These are phyloP conservation scores for Prosapia bicincta DNA, from an alignment of 2,888 invertebrate species.

Conservation along the genomic window DNA sequence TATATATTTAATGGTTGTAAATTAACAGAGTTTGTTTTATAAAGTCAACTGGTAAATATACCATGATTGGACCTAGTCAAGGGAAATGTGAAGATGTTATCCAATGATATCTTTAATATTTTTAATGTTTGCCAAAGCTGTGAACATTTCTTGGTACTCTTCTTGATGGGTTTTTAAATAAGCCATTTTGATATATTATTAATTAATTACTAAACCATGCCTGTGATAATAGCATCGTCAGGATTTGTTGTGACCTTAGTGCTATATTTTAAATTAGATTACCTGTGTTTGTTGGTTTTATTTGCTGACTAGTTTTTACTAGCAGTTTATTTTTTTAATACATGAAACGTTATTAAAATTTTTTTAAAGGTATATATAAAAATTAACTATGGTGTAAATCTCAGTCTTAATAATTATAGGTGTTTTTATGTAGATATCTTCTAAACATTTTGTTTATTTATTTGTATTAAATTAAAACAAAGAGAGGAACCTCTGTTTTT, in stretches of 20 bases:
- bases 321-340: constrained; percentile 14
- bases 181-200: constrained; percentile 25
- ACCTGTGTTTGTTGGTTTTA: constrained; percentile 18
- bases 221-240: constrained; percentile 29
- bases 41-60: background rate
- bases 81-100: background rate
- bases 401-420: background rate
- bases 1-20: background rate
- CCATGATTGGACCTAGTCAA: background rate
- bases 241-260: constrained; percentile 26
- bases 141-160: constrained; percentile 4
- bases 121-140: constrained; percentile 22
- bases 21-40: background rate
- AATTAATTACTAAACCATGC: constrained; percentile 25
- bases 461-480: too few species aligned
- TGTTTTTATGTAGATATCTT: background rate
- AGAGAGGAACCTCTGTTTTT: too few species aligned
- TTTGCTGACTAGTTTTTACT: constrained; percentile 14
- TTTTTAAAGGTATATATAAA: background rate
- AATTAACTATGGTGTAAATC: background rate
- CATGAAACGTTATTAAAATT: constrained; percentile 18
- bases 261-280: constrained; percentile 22
- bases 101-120: background rate
- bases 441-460: too few species aligned
- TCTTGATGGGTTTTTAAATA: constrained; percentile 2